A percentile compares a stretch with the other conserved stretches of the same genome.
These are phyloP conservation scores for Uropetala carovei DNA, from an alignment of 2,888 invertebrate species.

Conservation along the genomic window DNA sequence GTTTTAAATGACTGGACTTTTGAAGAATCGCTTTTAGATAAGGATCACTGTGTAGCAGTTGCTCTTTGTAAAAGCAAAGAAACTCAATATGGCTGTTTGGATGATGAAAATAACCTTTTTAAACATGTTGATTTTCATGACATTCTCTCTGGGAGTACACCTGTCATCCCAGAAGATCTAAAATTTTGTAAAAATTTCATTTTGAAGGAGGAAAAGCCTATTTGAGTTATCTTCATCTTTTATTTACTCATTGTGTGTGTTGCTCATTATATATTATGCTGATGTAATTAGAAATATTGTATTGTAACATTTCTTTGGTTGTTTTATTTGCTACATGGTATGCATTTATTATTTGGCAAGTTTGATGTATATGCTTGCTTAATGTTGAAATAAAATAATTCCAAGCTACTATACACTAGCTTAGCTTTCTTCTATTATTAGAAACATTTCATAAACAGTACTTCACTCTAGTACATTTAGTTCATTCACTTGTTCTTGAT, in stretches of 20 bases:
- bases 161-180: conserved; percentile 77
- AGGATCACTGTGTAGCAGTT: conserved; percentile 87
- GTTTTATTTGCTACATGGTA: neutral
- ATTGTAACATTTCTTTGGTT: conserved; percentile 8
- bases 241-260: conserved; percentile 18
- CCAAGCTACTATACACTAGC: neutral
- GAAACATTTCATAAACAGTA: neutral
- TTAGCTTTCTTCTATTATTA: conserved; percentile 27
- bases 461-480: neutral
- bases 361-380: conserved; percentile 53
- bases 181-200: conserved; percentile 79
- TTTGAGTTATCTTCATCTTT: conserved; percentile 46
- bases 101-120: conserved; percentile 74
- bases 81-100: neutral
- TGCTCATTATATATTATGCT: neutral
- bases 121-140: conserved; percentile 79
- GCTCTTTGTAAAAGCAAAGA: conserved; percentile 74
- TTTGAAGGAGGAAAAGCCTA: conserved; percentile 77
- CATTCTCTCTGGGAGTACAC: conserved; percentile 78
- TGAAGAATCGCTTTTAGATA: conserved; percentile 88
- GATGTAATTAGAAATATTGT: neutral
- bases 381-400: conserved; percentile 34
- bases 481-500: neutral
- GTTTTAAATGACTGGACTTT: conserved; percentile 84
- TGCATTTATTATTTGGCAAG: conserved; percentile 2